phyloP scores from a whole-genome alignment of 2,888 invertebrate genomes.

The Malthinus flaveolus region DNA sequence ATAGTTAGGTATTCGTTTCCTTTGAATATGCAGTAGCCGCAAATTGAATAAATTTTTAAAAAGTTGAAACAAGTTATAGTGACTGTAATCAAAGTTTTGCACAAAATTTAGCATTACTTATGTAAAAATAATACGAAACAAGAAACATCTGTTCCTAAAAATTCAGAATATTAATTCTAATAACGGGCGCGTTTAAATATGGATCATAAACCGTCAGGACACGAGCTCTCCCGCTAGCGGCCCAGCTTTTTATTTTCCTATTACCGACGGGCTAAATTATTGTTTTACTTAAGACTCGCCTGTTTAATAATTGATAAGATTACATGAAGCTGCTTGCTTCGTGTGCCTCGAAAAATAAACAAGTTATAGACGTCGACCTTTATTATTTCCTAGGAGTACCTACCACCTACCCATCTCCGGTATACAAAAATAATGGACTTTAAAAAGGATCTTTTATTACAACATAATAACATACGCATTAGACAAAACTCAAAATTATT shows the following conservation, averaged over 20 bases:
- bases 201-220: conserved; percentile 42
- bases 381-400: conserved; percentile 12
- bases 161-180: conserved; percentile 50
- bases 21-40: conserved; percentile 4
- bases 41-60: conserved; percentile 19
- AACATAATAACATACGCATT: no score
- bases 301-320: conserved; percentile 55
- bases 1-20: not conserved
- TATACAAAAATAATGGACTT: no score
- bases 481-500: no score
- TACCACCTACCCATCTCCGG: no score
- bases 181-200: conserved; percentile 43
- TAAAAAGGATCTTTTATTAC: no score
- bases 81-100: conserved; percentile 22
- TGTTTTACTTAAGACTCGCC: conserved; percentile 53
- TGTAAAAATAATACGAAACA: conserved; percentile 39
- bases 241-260: conserved; percentile 51
- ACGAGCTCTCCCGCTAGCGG: conserved; percentile 33
- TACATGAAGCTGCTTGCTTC: conserved; percentile 36
- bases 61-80: conserved; percentile 19
- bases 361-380: conserved; percentile 21
- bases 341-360: conserved; percentile 29
- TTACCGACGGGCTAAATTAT: conserved; percentile 52
- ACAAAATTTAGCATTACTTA: conserved; percentile 28
- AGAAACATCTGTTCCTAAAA: conserved; percentile 50